Conservation (phyloP, 2,888 invertebrate genomes). For the Metalampra italica region DNA sequence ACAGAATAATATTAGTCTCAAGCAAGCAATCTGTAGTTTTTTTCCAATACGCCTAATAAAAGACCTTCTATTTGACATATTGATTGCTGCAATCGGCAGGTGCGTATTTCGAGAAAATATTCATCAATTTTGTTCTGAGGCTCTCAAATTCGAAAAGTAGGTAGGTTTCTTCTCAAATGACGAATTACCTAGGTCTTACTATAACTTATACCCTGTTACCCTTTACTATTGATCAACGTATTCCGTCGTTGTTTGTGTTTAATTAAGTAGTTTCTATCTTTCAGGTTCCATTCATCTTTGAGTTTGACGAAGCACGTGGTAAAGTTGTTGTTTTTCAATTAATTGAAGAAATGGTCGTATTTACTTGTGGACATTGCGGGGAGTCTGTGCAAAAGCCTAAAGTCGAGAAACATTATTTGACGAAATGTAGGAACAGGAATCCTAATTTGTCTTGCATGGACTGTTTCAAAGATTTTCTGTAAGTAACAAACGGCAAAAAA, state of each 20-base stretch:
- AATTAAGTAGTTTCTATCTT: not conserved
- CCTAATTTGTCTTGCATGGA: conserved; percentile 93
- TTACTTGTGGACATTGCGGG: conserved; percentile 95
- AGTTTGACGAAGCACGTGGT: conserved; percentile 13
- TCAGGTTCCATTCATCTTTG: conserved; percentile 12
- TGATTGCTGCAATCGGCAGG: conserved; percentile 3
- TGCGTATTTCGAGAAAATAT: conserved; percentile 9
- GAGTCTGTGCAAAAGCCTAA: conserved; percentile 94
- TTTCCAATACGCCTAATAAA: not conserved
- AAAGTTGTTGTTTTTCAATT: conserved; percentile 10
- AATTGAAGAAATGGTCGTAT: conserved; percentile 89
- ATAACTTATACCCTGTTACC: no score
- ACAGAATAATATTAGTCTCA: no score
- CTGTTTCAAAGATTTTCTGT: conserved; percentile 93
- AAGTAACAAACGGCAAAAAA: no score
- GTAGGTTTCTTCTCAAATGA: conserved; percentile 2
- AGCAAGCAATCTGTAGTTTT: no score
- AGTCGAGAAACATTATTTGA: conserved; percentile 92
- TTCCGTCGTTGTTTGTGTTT: not conserved
- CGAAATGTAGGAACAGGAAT: conserved; percentile 82
- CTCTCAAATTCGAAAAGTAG: conserved; percentile 4
- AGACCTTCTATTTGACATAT: conserved; percentile 4
- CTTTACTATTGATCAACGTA: not conserved
- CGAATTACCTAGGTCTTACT: no score
- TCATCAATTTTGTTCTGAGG: not conserved